Base-by-base conservation (phyloP, 2,888 invertebrate species). In the Mythimna vitellina region DNA sequence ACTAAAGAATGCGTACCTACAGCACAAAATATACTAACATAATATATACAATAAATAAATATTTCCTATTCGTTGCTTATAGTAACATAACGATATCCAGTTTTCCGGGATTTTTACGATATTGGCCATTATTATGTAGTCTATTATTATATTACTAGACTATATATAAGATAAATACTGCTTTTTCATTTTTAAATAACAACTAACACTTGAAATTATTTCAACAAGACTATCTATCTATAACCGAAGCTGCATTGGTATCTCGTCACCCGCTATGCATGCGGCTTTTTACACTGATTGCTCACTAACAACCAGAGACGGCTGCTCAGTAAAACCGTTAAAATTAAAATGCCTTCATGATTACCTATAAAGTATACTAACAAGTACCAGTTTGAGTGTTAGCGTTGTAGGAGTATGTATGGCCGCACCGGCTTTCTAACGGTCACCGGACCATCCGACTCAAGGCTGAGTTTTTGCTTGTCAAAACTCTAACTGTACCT, bases 401-500 rank as follows among this genome's bases (percentile, higher is more conserved):
- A 70, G 78, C 70, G 73, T 76, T 56, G 68, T 62, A 53, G 79
- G 82, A 82, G 79, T 85, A 86, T 86, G 89, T 89, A 81, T 87
- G 87, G 56, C 64, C 65, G 65, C 79, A 70, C 86, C 88, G 89
- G 87, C 90, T 91, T 90, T 87, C 89, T 94, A 94, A 94, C 94
- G 94, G 93, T 91, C 81, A 65, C 78, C 93, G 91, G 92, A 14
- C 66, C 72, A 83, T 83, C 84, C 85, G 77, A 86, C 86, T 80
- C 88, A 88, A 90, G 87, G 88, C 88, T 90, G 87, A 88, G 86
- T 94, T 95, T 95, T 95, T 95, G 94, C 93, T 92, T 91, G 93
- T 94, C 93, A 92, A 94, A 93, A 91, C 84, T 83, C 86, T 95
- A 95, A 95, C 95, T 92, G 95, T 95, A 93, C 90, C 84, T 86